Evolutionary conservation across 2,797 vertebrate genomes (phyloP).

Genomic region (Orientallactaga sibirica): DNA sequence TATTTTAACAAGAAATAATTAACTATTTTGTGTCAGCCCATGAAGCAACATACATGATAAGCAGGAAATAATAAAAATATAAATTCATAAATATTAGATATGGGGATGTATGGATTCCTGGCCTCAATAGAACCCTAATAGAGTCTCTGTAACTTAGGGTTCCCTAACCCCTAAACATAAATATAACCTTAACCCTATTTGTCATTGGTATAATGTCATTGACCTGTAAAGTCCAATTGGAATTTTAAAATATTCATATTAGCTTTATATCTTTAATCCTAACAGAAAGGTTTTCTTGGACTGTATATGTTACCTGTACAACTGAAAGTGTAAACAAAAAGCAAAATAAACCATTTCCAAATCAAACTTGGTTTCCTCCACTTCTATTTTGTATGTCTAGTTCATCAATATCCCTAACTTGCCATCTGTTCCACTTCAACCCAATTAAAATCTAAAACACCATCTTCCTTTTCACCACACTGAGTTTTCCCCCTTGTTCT

Average conservation of each 20-base stretch:
- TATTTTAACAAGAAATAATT: background rate
- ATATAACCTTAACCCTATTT: background rate
- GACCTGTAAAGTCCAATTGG: background rate
- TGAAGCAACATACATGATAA: background rate
- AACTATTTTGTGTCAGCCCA: background rate
- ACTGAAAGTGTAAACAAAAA: background rate
- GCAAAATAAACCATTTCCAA: background rate
- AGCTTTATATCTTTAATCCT: background rate
- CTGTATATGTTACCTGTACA: background rate
- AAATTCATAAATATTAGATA: background rate
- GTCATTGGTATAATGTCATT: background rate
- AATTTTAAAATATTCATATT: background rate
- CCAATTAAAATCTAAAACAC: background rate
- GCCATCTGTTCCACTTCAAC: constrained; percentile 21
- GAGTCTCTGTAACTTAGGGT: background rate
- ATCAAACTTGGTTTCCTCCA: background rate
- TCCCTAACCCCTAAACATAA: background rate
- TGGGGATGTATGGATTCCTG: background rate
- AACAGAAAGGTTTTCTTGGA: constrained; percentile 16
- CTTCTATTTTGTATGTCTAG: background rate
- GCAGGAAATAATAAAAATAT: background rate
- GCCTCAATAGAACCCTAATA: background rate
- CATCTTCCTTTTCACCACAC: background rate
- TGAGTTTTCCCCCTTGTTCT: background rate
- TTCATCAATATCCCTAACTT: background rate